phyloP scores from a whole-genome alignment of 2,888 invertebrate genomes.

The Heliothis peltigera region DNA sequence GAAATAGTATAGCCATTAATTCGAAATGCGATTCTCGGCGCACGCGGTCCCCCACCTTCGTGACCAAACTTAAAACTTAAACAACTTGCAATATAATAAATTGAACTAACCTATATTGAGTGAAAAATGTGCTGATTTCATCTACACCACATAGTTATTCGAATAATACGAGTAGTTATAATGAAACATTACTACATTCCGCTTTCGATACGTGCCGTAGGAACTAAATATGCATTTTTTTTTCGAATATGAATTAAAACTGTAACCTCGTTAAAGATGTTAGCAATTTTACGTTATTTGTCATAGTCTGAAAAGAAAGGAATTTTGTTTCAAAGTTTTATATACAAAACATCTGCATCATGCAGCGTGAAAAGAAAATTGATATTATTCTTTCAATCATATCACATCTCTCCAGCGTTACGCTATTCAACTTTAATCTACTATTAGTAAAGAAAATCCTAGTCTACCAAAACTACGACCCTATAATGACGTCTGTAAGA shows the following conservation, averaged over 20 bases:
- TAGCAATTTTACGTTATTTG: neutral
- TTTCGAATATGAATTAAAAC: neutral
- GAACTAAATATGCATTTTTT: neutral
- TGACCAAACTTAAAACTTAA: constrained; percentile 47
- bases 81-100: constrained; percentile 46
- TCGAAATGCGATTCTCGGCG: constrained; percentile 33
- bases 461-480: neutral
- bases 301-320: no score
- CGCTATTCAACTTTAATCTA: neutral
- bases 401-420: neutral
- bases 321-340: no score
- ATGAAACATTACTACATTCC: constrained; percentile 19
- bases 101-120: constrained; percentile 26
- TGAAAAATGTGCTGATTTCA: constrained; percentile 45
- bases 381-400: constrained; percentile 20
- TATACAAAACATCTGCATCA: neutral
- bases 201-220: constrained; percentile 11
- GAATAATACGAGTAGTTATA: constrained; percentile 7
- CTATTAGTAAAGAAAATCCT: neutral
- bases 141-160: constrained; percentile 24
- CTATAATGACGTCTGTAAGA: neutral
- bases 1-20: constrained; percentile 24
- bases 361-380: constrained; percentile 16
- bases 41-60: constrained; percentile 53
- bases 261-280: neutral